These are phyloP conservation scores for Drosophila ironensis DNA, from an alignment of 1,140 invertebrate species.

Conservation along the genomic window DNA sequence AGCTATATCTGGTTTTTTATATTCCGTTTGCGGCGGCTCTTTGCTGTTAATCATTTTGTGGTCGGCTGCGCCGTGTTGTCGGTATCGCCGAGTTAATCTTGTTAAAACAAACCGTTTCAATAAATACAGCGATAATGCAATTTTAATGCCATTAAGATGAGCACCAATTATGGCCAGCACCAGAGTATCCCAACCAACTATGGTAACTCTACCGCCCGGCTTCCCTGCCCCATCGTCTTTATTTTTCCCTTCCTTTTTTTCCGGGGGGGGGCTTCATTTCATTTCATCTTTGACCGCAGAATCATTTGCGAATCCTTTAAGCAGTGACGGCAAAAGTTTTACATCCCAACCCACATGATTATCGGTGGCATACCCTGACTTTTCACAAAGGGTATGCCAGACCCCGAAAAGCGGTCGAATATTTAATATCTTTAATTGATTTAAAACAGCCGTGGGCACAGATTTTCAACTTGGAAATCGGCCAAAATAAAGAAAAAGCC, in stretches of 20 bases:
- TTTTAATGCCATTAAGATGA: slow-evolving; percentile 80
- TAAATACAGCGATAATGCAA: slow-evolving; percentile 79
- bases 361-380: slow-evolving; percentile 35
- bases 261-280: slow-evolving; percentile 35
- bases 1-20: not conserved
- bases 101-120: slow-evolving; percentile 80
- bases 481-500: too few species aligned
- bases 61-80: slow-evolving; percentile 25
- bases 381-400: not conserved
- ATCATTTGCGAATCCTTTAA: slow-evolving; percentile 72
- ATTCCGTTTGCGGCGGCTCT: slow-evolving; percentile 37
- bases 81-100: slow-evolving; percentile 75
- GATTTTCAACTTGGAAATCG: too few species aligned
- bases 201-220: slow-evolving; percentile 2
- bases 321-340: slow-evolving; percentile 63
- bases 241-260: not conserved
- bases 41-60: slow-evolving; percentile 78
- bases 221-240: too few species aligned
- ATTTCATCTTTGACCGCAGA: slow-evolving; percentile 78
- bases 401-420: rapidly evolving
- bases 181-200: slow-evolving; percentile 22
- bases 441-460: too few species aligned
- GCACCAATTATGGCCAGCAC: slow-evolving; percentile 78
- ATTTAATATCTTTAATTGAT: not conserved
- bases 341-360: slow-evolving; percentile 68